Base-by-base conservation (phyloP, 2,888 invertebrate species). In the Euphydryas editha region DNA sequence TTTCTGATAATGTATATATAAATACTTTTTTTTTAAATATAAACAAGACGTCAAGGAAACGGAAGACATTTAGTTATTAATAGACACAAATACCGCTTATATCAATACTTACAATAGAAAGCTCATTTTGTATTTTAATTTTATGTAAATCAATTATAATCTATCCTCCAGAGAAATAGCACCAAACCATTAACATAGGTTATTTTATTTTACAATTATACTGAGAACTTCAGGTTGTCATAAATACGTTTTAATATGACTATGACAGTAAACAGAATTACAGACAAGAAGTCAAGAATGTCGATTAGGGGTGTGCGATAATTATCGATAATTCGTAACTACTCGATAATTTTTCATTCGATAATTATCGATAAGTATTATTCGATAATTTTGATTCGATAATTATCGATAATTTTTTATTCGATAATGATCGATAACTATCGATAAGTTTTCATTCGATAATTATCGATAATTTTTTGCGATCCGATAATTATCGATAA, bases 81-180 rank as follows among this genome's bases (percentile, higher is more conserved):
- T 90, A 90, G 88, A 84, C 67, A 75, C 73, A 75, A 39, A 62
- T 46, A 58, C 42, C 62, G 17, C 11, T 51, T 1, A 24, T 54
- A 55, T 51, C 37, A 59, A 68, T 88, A 94, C 94, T 94, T 84
- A 94, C 94, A 95, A 94, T 79, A 95, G 88, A 87, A 94, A 95
- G 88, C 94, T 95, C 94, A 94, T 94, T 80, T 85, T 93, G 78
- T 62, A 72, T 69, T 72, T 72, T 73, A 72, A 70, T 56, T 76
- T 73, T 71, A 73, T 72, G 74, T 68, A 74, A 73, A 73, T 63
- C 75, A 74, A 76, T 72, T 68, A 68, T 75, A 71, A 75, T 76
- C 46, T 76, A 76, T 74, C 72, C 70, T 78, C 69, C 74, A 76
- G 71, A 75, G 75, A 72, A 74, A 77, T 80, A 84, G 81, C 84